Conservation (phyloP, 1,140 invertebrate species). For the Macrobrachium nipponense region DNA sequence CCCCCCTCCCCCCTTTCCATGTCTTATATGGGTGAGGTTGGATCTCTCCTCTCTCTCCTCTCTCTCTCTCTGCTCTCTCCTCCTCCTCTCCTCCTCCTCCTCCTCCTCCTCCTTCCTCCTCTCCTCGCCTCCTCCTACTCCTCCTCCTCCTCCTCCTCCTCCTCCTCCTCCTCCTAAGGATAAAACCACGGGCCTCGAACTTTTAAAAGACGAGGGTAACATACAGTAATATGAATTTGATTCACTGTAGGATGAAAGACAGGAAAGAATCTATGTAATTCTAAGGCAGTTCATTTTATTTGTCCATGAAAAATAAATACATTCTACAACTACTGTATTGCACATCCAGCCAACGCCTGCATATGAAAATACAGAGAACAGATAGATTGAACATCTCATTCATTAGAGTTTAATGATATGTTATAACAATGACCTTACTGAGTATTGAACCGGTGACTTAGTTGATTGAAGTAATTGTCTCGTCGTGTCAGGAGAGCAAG, state of each 20-base stretch:
- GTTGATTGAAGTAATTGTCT: no score
- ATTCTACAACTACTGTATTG: conserved; percentile 26
- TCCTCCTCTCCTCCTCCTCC: not conserved
- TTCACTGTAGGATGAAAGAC: no score
- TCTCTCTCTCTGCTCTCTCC: not conserved
- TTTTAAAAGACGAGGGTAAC: no score
- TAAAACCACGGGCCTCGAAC: not conserved
- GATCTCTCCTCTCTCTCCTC: not conserved
- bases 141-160: no score
- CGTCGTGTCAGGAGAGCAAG: no score
- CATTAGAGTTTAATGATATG: no score
- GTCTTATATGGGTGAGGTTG: not conserved
- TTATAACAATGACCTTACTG: no score
- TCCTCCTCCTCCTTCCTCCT: not conserved
- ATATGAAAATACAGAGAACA: conserved; percentile 1
- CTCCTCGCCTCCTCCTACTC: not conserved
- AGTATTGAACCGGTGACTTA: no score
- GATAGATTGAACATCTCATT: not conserved
- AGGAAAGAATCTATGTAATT: no score
- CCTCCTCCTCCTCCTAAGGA: not conserved
- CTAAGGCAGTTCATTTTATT: no score
- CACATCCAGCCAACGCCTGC: conserved; percentile 26
- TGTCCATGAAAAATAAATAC: conserved; percentile 7
- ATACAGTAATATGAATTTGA: no score
- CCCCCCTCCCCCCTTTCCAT: not conserved